phyloP scores from a whole-genome alignment of 1,140 invertebrate species.

The Euborellia annulipes region DNA sequence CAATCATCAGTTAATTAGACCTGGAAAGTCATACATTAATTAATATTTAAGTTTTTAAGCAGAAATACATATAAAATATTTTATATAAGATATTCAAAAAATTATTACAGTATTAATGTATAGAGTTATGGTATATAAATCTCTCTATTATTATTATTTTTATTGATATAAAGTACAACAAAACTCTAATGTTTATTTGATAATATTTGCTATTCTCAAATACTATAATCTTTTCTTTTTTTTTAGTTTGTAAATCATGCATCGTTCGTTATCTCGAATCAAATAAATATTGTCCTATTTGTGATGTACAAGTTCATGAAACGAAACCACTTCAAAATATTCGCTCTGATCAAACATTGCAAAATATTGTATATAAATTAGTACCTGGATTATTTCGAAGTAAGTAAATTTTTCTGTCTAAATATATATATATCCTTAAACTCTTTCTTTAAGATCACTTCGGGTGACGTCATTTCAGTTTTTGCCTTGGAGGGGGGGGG shows the following conservation, averaged over 20 bases:
- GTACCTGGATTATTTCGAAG: constrained; percentile 63
- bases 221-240: constrained; percentile 12
- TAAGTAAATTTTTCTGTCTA: constrained; percentile 30
- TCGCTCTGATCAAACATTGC: constrained; percentile 54
- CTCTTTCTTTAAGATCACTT: not conserved
- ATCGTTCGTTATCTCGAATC: constrained; percentile 41
- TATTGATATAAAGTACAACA: not conserved
- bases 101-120: not conserved
- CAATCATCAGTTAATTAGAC: too few species aligned
- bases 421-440: too few species aligned
- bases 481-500: too few species aligned
- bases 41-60: too few species aligned
- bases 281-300: constrained; percentile 41
- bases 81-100: not conserved
- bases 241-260: constrained; percentile 44
- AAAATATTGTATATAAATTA: constrained; percentile 74
- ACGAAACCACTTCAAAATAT: constrained; percentile 11
- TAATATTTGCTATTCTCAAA: not conserved
- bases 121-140: not conserved
- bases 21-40: not conserved
- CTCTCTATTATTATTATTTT: not conserved
- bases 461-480: too few species aligned
- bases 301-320: constrained; percentile 39
- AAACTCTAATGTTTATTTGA: not conserved
- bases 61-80: not conserved